Percentiles rank a stretch among this genome's conserved stretches.
These are phyloP conservation scores for Phyllotreta cruciferae DNA, from an alignment of 2,888 invertebrate genomes.

Conservation along the genomic window DNA sequence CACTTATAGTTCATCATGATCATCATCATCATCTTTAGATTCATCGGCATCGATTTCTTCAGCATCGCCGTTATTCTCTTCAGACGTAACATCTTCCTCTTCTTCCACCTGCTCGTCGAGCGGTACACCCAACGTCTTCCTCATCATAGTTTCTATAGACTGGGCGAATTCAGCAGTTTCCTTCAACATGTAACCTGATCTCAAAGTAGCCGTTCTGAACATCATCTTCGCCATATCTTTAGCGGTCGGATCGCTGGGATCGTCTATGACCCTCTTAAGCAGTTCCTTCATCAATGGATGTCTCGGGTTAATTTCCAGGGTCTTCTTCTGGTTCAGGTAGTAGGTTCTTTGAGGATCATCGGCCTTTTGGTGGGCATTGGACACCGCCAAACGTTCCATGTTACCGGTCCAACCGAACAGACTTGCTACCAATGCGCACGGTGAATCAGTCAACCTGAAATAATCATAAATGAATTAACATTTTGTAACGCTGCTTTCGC, in stretches of 20 bases:
- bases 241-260: conserved; percentile 79
- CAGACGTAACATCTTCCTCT: conserved; percentile 60
- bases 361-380: conserved; percentile 95
- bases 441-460: conserved; percentile 77
- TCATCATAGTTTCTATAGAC: conserved; percentile 89
- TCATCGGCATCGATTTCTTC: conserved; percentile 57
- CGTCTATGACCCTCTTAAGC: conserved; percentile 79
- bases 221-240: conserved; percentile 87
- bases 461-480: background rate
- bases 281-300: conserved; percentile 96
- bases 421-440: conserved; percentile 95
- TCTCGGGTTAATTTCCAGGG: conserved; percentile 95
- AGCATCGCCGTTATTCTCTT: conserved; percentile 60
- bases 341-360: conserved; percentile 91
- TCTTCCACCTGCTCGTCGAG: conserved; percentile 70
- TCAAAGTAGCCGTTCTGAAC: conserved; percentile 89
- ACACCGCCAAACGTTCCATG: conserved; percentile 95
- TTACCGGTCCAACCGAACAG: conserved; percentile 99
- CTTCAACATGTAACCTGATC: conserved; percentile 90
- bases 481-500: too few species aligned
- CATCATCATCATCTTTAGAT: conserved; percentile 53
- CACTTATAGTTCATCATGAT: conserved; percentile 69
- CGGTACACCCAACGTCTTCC: conserved; percentile 78
- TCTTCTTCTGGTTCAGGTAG: conserved; percentile 94
- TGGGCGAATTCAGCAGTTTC: conserved; percentile 90